Conservation (phyloP, 2,888 invertebrate species). For the Ophioninae sp. region DNA sequence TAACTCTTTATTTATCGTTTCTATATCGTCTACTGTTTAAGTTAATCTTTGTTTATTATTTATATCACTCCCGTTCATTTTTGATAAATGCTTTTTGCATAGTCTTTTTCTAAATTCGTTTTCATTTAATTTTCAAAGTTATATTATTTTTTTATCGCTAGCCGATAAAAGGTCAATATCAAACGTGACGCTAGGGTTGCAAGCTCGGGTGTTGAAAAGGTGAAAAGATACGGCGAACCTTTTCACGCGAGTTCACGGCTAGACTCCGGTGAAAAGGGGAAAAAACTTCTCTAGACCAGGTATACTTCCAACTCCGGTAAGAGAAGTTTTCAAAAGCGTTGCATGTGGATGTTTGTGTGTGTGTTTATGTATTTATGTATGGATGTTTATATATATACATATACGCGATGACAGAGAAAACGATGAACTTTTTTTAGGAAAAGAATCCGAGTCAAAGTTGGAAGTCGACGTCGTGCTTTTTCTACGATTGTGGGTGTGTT, state of each 20-base stretch:
- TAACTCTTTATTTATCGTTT: too few species aligned
- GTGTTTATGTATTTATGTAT: background rate
- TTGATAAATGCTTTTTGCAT: too few species aligned
- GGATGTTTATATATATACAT: slow-evolving; percentile 4
- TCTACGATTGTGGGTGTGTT: slow-evolving; percentile 4
- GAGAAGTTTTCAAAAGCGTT: slow-evolving; percentile 36
- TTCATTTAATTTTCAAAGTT: too few species aligned
- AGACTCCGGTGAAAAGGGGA: slow-evolving; percentile 5
- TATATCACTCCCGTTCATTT: too few species aligned
- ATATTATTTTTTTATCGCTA: background rate
- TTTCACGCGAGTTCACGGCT: slow-evolving; percentile 42
- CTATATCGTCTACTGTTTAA: too few species aligned
- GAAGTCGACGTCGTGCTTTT: slow-evolving; percentile 37
- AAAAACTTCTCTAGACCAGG: slow-evolving; percentile 41
- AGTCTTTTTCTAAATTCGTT: background rate
- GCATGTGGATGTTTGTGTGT: slow-evolving; percentile 2
- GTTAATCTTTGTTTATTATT: too few species aligned
- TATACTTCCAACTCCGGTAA: slow-evolving; percentile 25
- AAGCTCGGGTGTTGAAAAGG: slow-evolving; percentile 16
- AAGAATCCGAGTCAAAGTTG: slow-evolving; percentile 61
- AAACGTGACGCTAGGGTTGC: background rate
- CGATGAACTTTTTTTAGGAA: slow-evolving; percentile 55
- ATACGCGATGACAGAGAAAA: slow-evolving; percentile 29
- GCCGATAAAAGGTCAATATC: slow-evolving; percentile 28
- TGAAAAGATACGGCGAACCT: slow-evolving; percentile 47